Evolutionary conservation across 2,113 vertebrate genomes (phyloP), one percentile per base, ranked within the genome.

Genomic region (Corvus moneduloides): DNA sequence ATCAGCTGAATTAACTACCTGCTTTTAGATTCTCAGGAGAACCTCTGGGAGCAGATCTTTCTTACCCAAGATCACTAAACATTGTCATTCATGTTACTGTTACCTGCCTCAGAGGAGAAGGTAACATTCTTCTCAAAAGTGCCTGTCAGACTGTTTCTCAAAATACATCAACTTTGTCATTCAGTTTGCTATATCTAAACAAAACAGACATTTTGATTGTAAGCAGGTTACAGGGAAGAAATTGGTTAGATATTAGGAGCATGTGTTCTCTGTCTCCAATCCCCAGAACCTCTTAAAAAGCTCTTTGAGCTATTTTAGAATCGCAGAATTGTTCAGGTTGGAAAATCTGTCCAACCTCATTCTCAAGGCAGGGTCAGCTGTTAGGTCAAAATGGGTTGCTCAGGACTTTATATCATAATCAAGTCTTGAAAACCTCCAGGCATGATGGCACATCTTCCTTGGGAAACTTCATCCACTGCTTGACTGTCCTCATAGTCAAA

Each of bases 131-230:
- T 93, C 72, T 86, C 71, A 75, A 63, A 95, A 96, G 63, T 43
- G 43, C 63, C 28, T 80, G 52, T 64, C 61, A 86, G 37, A 74
- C 75, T 58, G 28, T 94, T 96, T 93, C 91, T 95, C 81, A 90
- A 93, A 83, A 61, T 73, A 56, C 44, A 72, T 88, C 73, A 76
- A 56, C 54, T 81, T 90, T 66, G 83, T 73, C 39, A 84, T 84
- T 94, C 56, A 90, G 61, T 92, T 86, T 84, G 68, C 52, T 80
- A 5, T 86, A 84, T 77, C 90, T 94, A 96, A 96, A 92, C 79
- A 94, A 91, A 95, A 44, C 41, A 87, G 93, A 64, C 77, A 68
- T 93, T 91, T 94, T 71, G 48, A 69, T 90, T 82, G 30, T 79
- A 87, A 83, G 54, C 7, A 13, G 13, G 52, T 90, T 92, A 54